Percentiles rank a stretch among this genome's conserved stretches.
These are phyloP conservation scores for Melanostoma scalare DNA, from an alignment of 2,888 invertebrate genomes.

Conservation along the genomic window DNA sequence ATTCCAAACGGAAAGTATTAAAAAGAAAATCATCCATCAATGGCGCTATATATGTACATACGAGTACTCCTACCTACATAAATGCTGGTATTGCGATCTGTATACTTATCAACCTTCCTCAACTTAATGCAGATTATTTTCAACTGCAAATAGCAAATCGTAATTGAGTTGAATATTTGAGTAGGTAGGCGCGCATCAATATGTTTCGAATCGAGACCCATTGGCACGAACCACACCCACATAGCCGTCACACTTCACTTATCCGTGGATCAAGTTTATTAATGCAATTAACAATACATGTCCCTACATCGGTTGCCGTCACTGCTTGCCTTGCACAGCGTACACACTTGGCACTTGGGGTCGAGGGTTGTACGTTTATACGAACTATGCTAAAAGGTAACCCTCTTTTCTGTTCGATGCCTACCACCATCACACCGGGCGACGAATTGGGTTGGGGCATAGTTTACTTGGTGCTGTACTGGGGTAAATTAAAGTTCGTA, in stretches of 20 bases:
- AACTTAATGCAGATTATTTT: constrained; percentile 41
- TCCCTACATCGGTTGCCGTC: constrained; percentile 47
- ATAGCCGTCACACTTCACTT: constrained; percentile 48
- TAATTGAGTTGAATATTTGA: constrained; percentile 64
- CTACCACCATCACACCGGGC: constrained; percentile 8
- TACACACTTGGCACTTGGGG: constrained; percentile 54
- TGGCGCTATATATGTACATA: too few relatives aligned
- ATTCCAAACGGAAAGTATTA: too few relatives aligned
- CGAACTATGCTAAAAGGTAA: constrained; percentile 14
- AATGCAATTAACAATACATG: constrained; percentile 69
- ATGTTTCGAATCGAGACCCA: constrained; percentile 39
- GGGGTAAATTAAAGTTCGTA: constrained; percentile 66
- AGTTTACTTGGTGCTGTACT: constrained; percentile 6
- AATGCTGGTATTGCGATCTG: too few relatives aligned
- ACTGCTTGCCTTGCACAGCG: constrained; percentile 44
- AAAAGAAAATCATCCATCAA: too few relatives aligned
- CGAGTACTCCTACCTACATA: too few relatives aligned
- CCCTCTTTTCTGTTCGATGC: constrained; percentile 2
- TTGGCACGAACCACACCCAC: constrained; percentile 44
- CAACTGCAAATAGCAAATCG: constrained; percentile 46
- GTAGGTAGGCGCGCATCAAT: constrained; percentile 32
- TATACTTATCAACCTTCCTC: constrained; percentile 5
- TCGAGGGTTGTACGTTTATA: constrained; percentile 33
- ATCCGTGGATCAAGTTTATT: constrained; percentile 67
- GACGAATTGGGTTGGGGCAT: background rate